Conservation (phyloP, 2,888 invertebrate species). For the Eupithecia inturbata region DNA sequence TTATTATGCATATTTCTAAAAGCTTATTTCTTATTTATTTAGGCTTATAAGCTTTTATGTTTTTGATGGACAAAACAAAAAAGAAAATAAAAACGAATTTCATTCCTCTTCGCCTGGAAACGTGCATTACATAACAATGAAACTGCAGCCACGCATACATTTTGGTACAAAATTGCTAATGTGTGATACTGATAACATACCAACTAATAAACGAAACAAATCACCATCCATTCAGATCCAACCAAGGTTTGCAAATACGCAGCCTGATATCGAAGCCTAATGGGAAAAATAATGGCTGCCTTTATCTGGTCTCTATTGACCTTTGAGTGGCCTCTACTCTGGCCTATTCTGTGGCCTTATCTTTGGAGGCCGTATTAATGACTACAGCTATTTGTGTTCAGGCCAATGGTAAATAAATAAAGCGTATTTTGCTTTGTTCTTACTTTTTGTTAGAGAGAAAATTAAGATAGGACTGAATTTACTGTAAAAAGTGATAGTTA, state of each 20-base stretch:
- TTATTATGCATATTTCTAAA: no score
- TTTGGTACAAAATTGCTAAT: neutral
- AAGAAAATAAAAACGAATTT: no score
- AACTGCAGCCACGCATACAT: no score
- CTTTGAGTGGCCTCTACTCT: conserved; percentile 40
- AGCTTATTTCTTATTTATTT: no score
- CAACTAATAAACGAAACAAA: neutral
- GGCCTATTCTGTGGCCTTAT: conserved; percentile 33
- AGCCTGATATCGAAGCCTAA: conserved; percentile 44
- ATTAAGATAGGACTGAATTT: conserved; percentile 21
- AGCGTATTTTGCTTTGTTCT: conserved; percentile 29
- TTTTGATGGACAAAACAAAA: no score
- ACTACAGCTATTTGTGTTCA: conserved; percentile 33
- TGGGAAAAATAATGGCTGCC: conserved; percentile 49
- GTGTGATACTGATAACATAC: neutral
- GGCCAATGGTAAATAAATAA: conserved; percentile 36
- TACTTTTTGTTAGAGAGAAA: conserved; percentile 29
- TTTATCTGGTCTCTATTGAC: conserved; percentile 45
- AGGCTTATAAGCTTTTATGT: no score
- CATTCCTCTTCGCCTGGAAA: no score
- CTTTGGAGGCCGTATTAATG: conserved; percentile 36
- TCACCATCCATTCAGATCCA: neutral
- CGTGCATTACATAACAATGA: no score
- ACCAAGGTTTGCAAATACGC: conserved; percentile 24
- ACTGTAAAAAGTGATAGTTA: conserved; percentile 8